These are phyloP conservation scores for Stictocephala bisonia DNA, from an alignment of 2,888 invertebrate genomes.

Conservation along the genomic window DNA sequence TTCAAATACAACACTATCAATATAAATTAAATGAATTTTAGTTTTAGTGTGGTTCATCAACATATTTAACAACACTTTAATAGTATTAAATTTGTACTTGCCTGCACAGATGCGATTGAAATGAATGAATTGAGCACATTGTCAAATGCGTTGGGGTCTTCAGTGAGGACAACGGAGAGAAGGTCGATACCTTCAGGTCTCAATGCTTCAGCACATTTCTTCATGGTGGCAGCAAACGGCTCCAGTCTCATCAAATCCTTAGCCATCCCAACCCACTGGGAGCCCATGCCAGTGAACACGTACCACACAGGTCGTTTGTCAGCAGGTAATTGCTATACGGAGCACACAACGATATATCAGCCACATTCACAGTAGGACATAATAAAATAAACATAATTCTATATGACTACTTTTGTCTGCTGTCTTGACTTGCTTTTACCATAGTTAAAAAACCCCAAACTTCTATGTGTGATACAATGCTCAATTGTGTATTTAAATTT, in stretches of 20 bases:
- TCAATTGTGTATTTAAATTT: too few relatives aligned
- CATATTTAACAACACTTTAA: neutral
- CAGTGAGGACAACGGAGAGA: slow-evolving; percentile 80
- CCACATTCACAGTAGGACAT: too few relatives aligned
- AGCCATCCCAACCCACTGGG: slow-evolving; percentile 98
- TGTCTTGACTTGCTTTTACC: too few relatives aligned
- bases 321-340: slow-evolving; percentile 65
- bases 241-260: slow-evolving; percentile 86
- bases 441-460: too few relatives aligned
- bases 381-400: too few relatives aligned
- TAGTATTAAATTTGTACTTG: slow-evolving; percentile 55
- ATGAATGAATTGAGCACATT: slow-evolving; percentile 92
- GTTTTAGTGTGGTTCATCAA: too few relatives aligned
- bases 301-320: slow-evolving; percentile 90
- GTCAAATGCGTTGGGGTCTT: slow-evolving; percentile 81
- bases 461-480: too few relatives aligned
- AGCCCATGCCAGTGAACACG: slow-evolving; percentile 98
- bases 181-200: slow-evolving; percentile 85
- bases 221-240: slow-evolving; percentile 81
- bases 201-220: slow-evolving; percentile 77
- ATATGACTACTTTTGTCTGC: too few relatives aligned
- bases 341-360: too few relatives aligned
- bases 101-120: slow-evolving; percentile 94
- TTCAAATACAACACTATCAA: too few relatives aligned
- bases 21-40: too few relatives aligned